These are phyloP conservation scores for Macrocentrus cingulum DNA, from an alignment of 1,140 invertebrate genomes.

Conservation along the genomic window DNA sequence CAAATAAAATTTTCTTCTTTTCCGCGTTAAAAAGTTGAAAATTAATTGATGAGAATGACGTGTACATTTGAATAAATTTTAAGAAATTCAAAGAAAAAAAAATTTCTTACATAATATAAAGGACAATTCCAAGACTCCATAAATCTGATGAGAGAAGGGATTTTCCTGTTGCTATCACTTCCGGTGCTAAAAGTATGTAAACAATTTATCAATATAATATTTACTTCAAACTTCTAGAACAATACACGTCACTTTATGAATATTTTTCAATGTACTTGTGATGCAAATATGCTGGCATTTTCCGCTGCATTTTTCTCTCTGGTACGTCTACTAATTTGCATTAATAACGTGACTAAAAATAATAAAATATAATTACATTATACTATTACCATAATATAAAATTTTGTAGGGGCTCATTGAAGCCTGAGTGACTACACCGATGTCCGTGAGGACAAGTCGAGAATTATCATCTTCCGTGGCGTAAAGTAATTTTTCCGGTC, in stretches of 20 bases:
- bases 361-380: not conserved
- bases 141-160: constrained; percentile 58
- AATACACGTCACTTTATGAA: not conserved
- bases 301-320: not conserved
- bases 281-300: not conserved
- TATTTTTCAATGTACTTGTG: not conserved
- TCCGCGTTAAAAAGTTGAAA: too few relatives aligned
- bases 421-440: constrained; percentile 51
- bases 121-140: constrained; percentile 62
- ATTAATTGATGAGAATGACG: too few relatives aligned
- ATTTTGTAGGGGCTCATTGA: constrained; percentile 41
- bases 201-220: not conserved
- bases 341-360: not conserved
- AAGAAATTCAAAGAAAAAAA: constrained; percentile 11
- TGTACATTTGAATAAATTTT: too few relatives aligned
- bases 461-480: constrained; percentile 51
- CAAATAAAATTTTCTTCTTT: too few relatives aligned
- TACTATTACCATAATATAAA: constrained; percentile 53
- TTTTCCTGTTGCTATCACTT: constrained; percentile 57
- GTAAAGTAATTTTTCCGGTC: constrained; percentile 62
- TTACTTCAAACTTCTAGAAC: not conserved
- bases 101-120: constrained; percentile 56
- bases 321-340: not conserved
- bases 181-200: constrained; percentile 53
- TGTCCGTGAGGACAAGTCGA: constrained; percentile 58